These are phyloP conservation scores for Andrena marginata DNA, from an alignment of 2,888 invertebrate genomes.

Conservation along the genomic window DNA sequence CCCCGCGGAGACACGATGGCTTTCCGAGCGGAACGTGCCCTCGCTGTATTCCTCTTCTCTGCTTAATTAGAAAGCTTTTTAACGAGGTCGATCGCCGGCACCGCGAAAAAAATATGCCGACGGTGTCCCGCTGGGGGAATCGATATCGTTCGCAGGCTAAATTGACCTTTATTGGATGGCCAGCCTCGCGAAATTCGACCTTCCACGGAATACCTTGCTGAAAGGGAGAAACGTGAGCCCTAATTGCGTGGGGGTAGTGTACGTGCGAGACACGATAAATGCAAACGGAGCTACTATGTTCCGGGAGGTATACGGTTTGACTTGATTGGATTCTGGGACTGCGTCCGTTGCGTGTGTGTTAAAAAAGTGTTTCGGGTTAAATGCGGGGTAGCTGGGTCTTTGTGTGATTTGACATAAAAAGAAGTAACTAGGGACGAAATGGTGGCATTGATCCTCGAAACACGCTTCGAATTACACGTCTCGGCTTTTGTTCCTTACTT, in stretches of 20 bases:
- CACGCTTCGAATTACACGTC: no score
- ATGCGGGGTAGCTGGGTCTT: no score
- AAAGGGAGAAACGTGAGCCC: neutral
- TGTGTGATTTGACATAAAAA: no score
- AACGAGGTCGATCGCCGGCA: conserved; percentile 59
- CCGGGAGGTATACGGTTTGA: neutral
- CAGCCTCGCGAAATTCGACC: conserved; percentile 18
- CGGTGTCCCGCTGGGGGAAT: conserved; percentile 46
- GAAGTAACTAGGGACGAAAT: no score
- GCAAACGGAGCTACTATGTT: neutral
- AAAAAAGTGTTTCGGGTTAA: no score
- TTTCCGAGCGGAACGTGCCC: conserved; percentile 13
- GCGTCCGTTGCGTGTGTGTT: neutral
- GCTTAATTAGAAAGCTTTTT: conserved; percentile 77
- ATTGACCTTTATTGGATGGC: conserved; percentile 53
- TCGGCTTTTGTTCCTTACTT: no score
- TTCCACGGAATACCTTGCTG: neutral
- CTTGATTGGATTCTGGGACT: neutral
- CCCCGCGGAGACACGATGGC: conserved; percentile 5
- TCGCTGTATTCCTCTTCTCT: conserved; percentile 35
- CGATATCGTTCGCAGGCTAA: conserved; percentile 52
- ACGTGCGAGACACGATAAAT: neutral
- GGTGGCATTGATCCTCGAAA: no score
- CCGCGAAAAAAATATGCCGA: conserved; percentile 54
- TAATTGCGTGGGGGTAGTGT: neutral